These are phyloP conservation scores for Lasioglossum morio DNA, from an alignment of 2,888 invertebrate species.

Conservation along the genomic window DNA sequence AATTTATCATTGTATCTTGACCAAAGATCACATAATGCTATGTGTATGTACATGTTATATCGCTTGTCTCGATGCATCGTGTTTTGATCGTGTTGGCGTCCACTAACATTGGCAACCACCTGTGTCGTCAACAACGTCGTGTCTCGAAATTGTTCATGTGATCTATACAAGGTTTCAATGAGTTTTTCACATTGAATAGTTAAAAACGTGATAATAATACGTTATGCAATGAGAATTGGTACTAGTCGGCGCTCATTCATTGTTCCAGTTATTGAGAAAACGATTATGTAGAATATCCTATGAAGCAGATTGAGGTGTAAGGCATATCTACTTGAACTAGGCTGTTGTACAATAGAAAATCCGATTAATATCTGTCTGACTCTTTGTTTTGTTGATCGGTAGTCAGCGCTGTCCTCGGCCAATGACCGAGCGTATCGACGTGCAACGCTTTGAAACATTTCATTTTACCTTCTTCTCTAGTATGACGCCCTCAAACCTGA, in stretches of 20 bases:
- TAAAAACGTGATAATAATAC: background rate
- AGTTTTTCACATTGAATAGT: background rate
- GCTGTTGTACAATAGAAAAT: background rate
- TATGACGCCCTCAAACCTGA: background rate
- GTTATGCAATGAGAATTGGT: background rate
- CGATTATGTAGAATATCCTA: no score
- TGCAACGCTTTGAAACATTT: slow-evolving; percentile 1
- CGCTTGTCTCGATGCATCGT: no score
- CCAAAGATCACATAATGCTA: no score
- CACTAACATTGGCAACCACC: no score
- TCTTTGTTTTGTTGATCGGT: background rate
- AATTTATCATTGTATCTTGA: no score
- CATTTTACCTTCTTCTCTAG: background rate
- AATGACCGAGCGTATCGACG: background rate
- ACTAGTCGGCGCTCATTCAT: no score
- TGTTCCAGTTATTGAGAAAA: background rate
- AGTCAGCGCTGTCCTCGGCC: background rate
- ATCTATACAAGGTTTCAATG: background rate
- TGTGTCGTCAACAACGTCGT: no score
- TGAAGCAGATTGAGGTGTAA: background rate
- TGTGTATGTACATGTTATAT: no score
- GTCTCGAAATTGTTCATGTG: background rate
- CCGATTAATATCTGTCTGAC: background rate
- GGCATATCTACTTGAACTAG: background rate
- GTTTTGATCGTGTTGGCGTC: no score